Evolutionary conservation across 2,113 vertebrate genomes (phyloP), one percentile per base, ranked within the genome.

Genomic region (Circaetus cinerascens): DNA sequence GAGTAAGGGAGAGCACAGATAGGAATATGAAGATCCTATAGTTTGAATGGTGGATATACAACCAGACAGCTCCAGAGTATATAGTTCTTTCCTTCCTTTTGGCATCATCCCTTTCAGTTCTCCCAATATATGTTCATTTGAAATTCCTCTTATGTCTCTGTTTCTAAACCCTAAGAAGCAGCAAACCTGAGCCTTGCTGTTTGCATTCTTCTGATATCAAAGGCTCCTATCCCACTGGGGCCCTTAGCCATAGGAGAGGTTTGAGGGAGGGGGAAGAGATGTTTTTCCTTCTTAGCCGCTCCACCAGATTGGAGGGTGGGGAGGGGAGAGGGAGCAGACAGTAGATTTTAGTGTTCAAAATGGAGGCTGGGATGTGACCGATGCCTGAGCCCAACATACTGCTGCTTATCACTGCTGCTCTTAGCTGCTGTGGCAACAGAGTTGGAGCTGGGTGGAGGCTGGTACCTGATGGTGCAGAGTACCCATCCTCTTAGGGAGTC

Each of bases 121-220:
- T 91, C 69, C 73, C 74, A 91, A 56, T 87, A 85, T 63, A 82
- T 75, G 93, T 82, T 89, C 0, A 94, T 90, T 96, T 88, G 67
- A 94, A 95, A 96, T 95, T 96, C 96, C 76, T 97, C 91, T 96
- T 94, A 86, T 74, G 76, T 92, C 71, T 96, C 79, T 75, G 13
- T 94, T 95, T 85, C 86, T 84, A 86, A 95, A 91, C 32, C 79
- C 83, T 55, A 74, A 38, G 83, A 95, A 96, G 87, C 63, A 67
- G 92, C 69, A 96, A 95, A 94, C 95, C 87, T 96, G 81, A 93
- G 81, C 77, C 74, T 92, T 76, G 84, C 90, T 90, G 69, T 95
- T 95, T 95, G 87, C 88, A 93, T 96, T 92, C 87, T 95, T 95
- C 81, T 86, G 82, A 94, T 96, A 94, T 97, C 93, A 96, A 96